These are phyloP conservation scores for Hemithea aestivaria DNA, from an alignment of 2,888 invertebrate genomes.

Conservation along the genomic window DNA sequence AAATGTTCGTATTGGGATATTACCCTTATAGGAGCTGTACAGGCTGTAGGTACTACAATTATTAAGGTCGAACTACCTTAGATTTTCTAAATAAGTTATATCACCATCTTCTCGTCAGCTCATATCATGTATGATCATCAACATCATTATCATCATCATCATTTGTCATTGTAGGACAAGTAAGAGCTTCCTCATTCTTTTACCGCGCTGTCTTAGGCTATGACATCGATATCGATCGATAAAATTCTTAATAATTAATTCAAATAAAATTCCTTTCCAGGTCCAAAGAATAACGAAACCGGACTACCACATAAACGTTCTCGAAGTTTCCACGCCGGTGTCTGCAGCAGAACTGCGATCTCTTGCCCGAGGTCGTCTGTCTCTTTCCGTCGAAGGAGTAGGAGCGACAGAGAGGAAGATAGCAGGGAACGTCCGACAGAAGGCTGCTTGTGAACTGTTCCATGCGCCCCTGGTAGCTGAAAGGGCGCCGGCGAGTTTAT, in stretches of 20 bases:
- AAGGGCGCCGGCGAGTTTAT: slow-evolving; percentile 61
- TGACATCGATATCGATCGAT: too few relatives aligned
- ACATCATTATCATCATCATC: too few relatives aligned
- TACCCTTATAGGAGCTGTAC: too few relatives aligned
- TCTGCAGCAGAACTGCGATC: slow-evolving; percentile 86
- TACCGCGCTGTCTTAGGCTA: too few relatives aligned
- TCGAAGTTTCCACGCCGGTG: slow-evolving; percentile 89
- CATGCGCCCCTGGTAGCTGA: slow-evolving; percentile 83
- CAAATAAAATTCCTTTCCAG: slow-evolving; percentile 48
- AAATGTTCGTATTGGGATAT: too few relatives aligned
- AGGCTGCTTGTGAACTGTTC: slow-evolving; percentile 89
- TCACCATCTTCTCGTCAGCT: too few relatives aligned
- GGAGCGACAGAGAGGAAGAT: slow-evolving; percentile 83
- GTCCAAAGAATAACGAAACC: slow-evolving; percentile 84
- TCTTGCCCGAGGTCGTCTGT: slow-evolving; percentile 86
- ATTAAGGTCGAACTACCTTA: too few relatives aligned
- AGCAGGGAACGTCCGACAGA: slow-evolving; percentile 85
- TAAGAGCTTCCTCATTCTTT: too few relatives aligned
- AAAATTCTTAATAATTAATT: background rate
- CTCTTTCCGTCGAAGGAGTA: slow-evolving; percentile 84
- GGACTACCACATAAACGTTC: slow-evolving; percentile 85
- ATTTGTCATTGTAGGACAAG: too few relatives aligned
- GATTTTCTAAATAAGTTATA: too few relatives aligned
- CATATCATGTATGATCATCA: too few relatives aligned
- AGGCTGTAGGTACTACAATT: too few relatives aligned